Base-by-base conservation (phyloP, 1,140 invertebrate species). In the Helicoverpa armigera region DNA sequence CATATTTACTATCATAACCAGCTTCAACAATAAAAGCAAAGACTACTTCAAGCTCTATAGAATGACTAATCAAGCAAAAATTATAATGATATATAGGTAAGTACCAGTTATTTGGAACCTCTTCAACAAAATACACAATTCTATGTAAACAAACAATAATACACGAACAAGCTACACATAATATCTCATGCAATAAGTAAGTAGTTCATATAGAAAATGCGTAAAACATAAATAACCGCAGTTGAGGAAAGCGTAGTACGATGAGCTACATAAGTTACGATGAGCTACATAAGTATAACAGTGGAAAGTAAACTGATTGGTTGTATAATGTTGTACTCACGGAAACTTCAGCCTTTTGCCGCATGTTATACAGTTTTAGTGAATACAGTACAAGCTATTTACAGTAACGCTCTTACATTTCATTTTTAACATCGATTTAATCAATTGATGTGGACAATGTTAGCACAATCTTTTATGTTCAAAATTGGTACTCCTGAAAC, bases 321-420 rank as follows among this genome's bases (percentile, higher is more conserved):
- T 72, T 74, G 67, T 81, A 82, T 82, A 79, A 83, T 77, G 5
- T 81, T 82, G 79, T 94, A 94, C 93, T 94, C 87, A 94, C 93
- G 81, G 87, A 90, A 50, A 94, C 93, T 91, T 94, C 93, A 82
- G 91, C 93, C 93, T 94, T 89, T 78, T 67, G 90, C 90, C 87
- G 93, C 93, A 92, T 91, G 92, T 92, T 89, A 89, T 87, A 92
- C 86, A 90, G 87, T 83, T 87, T 92, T 84, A 83, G 81, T 92
- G 83, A 90, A 86, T 82, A 88, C 76, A 82, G 63, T 87, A 86
- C 82, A 90, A 93, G 91, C 92, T 94, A 94, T 94, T 79, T 94
- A 94, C 92, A 94, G 43, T 69, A 13, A 67, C 82, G 74, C 70
- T 67, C 63, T 81, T 83, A 78, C 48, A 80, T 11, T 23, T 70